Percentiles rank a stretch among this genome's conserved stretches.
phyloP scores from a whole-genome alignment of 1,140 invertebrate genomes.

The Chrysoperla carnea region DNA sequence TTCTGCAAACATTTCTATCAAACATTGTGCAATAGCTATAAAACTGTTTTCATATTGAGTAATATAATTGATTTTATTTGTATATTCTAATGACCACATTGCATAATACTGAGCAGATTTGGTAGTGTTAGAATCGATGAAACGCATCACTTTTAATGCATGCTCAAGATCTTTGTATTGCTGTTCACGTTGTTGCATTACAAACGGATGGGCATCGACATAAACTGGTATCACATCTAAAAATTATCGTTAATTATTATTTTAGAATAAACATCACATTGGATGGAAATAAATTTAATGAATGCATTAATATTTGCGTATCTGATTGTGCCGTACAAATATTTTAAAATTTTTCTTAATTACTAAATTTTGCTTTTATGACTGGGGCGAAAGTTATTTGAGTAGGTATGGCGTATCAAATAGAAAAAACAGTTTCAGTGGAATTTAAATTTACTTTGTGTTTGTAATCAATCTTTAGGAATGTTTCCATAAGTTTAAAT shows the following conservation, averaged over 20 bases:
- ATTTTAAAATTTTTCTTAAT: too few relatives aligned
- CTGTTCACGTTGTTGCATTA: slow-evolving; percentile 46
- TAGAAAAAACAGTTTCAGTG: too few relatives aligned
- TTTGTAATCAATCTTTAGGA: too few relatives aligned
- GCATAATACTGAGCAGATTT: slow-evolving; percentile 43
- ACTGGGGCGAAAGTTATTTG: too few relatives aligned
- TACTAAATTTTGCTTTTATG: too few relatives aligned
- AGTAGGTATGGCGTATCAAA: too few relatives aligned
- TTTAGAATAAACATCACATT: too few relatives aligned
- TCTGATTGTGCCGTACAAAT: too few relatives aligned
- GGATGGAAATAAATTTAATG: too few relatives aligned
- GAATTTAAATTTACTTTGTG: too few relatives aligned
- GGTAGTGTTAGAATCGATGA: slow-evolving; percentile 31
- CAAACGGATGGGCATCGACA: slow-evolving; percentile 51
- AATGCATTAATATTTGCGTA: too few relatives aligned
- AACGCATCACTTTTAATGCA: slow-evolving; percentile 45
- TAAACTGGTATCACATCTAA: slow-evolving; percentile 55
- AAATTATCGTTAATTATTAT: slow-evolving; percentile 3
- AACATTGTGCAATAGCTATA: slow-evolving; percentile 43
- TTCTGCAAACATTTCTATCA: slow-evolving; percentile 43
- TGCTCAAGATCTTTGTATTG: slow-evolving; percentile 59
- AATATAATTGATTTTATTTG: slow-evolving; percentile 17
- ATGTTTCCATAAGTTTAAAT: too few relatives aligned
- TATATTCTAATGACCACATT: slow-evolving; percentile 59
- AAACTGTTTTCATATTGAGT: slow-evolving; percentile 33